These are phyloP conservation scores for Epinephelus malabaricus DNA, from an alignment of 2,797 vertebrate species.

Conservation along the genomic window DNA sequence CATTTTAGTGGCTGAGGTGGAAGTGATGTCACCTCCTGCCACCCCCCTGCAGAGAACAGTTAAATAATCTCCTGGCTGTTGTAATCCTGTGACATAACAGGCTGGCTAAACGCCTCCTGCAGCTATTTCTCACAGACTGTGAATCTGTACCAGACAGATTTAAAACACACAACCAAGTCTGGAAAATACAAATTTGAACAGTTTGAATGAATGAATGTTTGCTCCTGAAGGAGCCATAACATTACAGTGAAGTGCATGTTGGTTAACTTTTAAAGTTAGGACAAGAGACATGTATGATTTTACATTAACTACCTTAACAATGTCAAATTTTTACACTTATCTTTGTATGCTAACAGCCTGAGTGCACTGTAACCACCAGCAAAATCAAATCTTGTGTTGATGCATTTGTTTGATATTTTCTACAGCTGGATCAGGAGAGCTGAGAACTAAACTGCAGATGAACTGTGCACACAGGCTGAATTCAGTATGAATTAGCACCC, in stretches of 20 bases:
- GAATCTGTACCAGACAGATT: constrained; percentile 79
- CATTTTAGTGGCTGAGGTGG: background rate
- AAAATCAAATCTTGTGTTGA: too few species aligned
- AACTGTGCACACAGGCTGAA: too few species aligned
- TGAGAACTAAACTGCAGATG: too few species aligned
- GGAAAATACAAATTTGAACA: background rate
- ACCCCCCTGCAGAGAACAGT: constrained; percentile 39
- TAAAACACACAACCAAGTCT: background rate
- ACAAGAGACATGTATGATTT: too few species aligned
- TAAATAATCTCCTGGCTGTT: constrained; percentile 72
- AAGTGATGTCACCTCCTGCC: constrained; percentile 3
- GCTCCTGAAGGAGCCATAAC: background rate
- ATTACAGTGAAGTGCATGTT: background rate
- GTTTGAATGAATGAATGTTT: constrained; percentile 9
- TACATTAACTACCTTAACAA: too few species aligned
- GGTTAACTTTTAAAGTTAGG: background rate
- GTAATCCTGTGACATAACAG: constrained; percentile 78
- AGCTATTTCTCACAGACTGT: constrained; percentile 84
- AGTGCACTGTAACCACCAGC: too few species aligned
- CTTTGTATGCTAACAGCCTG: too few species aligned
- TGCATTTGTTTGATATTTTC: too few species aligned
- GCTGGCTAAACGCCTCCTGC: constrained; percentile 69
- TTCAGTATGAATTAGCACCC: too few species aligned
- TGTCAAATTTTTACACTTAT: too few species aligned
- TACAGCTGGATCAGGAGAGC: too few species aligned